A percentile compares a stretch with the other conserved stretches of the same genome.
phyloP scores from a whole-genome alignment of 2,113 vertebrate species.

The Thryonomys swinderianus region DNA sequence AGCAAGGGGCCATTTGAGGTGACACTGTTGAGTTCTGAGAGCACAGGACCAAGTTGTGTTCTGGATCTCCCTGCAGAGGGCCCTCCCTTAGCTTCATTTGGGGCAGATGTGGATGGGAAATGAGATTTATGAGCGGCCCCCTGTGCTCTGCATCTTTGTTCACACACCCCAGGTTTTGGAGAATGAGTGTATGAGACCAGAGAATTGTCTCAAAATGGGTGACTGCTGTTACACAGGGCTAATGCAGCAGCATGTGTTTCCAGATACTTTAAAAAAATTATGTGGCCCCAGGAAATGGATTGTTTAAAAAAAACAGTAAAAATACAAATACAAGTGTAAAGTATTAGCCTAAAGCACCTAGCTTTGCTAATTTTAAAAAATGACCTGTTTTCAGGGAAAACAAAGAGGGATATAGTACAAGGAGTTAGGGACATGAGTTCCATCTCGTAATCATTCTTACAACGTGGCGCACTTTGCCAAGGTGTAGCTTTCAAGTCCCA shows the following conservation, averaged over 20 bases:
- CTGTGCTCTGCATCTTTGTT: constrained; percentile 68
- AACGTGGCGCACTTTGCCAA: not conserved
- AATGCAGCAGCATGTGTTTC: constrained; percentile 39
- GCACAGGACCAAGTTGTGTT: not conserved
- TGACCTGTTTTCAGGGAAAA: constrained; percentile 49
- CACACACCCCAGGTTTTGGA: constrained; percentile 65
- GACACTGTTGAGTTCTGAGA: constrained; percentile 55
- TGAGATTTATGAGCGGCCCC: constrained; percentile 76
- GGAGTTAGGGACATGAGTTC: not conserved
- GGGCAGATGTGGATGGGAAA: constrained; percentile 71
- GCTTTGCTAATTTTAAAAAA: constrained; percentile 28
- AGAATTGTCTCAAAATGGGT: constrained; percentile 49
- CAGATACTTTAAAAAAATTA: constrained; percentile 28
- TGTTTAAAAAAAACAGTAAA: constrained; percentile 56
- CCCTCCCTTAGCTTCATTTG: constrained; percentile 39
- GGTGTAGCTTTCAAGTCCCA: not conserved
- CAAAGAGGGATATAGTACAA: not conserved
- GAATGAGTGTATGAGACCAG: constrained; percentile 29
- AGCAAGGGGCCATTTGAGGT: constrained; percentile 29
- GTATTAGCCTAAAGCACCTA: constrained; percentile 12
- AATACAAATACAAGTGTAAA: not conserved
- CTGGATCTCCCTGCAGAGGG: constrained; percentile 60
- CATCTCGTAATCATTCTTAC: not conserved
- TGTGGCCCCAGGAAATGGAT: constrained; percentile 1
- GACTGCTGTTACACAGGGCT: too few relatives aligned